Evolutionary conservation across 2,888 invertebrate species (phyloP).

Genomic region (Helobdella robusta): DNA sequence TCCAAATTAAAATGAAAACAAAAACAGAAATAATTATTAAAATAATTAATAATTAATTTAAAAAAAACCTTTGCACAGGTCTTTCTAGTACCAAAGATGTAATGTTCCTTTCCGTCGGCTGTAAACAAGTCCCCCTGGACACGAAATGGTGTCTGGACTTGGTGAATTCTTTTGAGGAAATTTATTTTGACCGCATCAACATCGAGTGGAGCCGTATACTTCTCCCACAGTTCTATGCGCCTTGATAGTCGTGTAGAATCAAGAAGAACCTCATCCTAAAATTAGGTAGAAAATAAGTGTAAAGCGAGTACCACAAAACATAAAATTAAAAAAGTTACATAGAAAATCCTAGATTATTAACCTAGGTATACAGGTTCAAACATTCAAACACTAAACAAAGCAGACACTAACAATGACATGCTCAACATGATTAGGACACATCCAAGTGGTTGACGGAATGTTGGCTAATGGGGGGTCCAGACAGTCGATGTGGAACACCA

Average conservation of each 20-base stretch:
- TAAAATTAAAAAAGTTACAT: too few species aligned
- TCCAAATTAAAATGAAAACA: too few species aligned
- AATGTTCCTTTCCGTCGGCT: too few species aligned
- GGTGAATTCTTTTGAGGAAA: conserved; percentile 70
- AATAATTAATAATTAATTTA: too few species aligned
- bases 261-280: conserved; percentile 70
- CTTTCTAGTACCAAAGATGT: too few species aligned
- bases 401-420: conserved; percentile 59
- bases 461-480: conserved; percentile 81
- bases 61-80: too few species aligned
- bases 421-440: conserved; percentile 94
- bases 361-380: background rate
- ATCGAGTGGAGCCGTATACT: conserved; percentile 62
- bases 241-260: conserved; percentile 75
- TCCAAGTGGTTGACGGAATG: conserved; percentile 81
- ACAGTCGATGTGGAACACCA: conserved; percentile 84
- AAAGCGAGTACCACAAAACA: background rate
- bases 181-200: conserved; percentile 76
- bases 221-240: conserved; percentile 77
- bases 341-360: background rate
- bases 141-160: conserved; percentile 67
- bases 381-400: background rate
- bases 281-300: background rate
- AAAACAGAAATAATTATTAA: too few species aligned
- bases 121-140: conserved; percentile 49